phyloP scores from a whole-genome alignment of 2,888 invertebrate genomes.

The Epicampocera succincta region DNA sequence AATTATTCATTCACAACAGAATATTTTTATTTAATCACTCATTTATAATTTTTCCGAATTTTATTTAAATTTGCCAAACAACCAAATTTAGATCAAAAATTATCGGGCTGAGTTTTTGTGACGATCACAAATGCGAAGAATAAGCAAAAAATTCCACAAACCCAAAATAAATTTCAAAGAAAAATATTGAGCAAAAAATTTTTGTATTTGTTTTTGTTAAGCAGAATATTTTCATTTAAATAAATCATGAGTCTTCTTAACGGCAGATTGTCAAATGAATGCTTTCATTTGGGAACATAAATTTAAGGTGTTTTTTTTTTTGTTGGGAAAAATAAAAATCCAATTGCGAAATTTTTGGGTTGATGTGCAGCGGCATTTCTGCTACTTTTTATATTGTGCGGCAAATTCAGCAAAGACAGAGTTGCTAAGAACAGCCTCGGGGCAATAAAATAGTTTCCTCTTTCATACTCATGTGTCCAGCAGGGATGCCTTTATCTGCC shows the following conservation, averaged over 20 bases:
- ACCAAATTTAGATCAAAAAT: slow-evolving; percentile 30
- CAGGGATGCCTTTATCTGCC: too few species aligned
- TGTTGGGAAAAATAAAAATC: too few species aligned
- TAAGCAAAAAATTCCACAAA: slow-evolving; percentile 12
- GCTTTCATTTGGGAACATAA: neutral
- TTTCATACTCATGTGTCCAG: too few species aligned
- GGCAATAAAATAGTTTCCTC: too few species aligned
- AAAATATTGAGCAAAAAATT: slow-evolving; percentile 17
- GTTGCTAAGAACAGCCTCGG: too few species aligned
- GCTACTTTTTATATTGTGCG: too few species aligned
- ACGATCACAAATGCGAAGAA: neutral
- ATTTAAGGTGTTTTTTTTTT: neutral
- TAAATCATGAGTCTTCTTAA: slow-evolving; percentile 18
- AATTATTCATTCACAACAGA: slow-evolving; percentile 3
- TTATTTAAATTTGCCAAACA: neutral
- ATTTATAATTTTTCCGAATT: neutral
- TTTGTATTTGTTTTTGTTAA: neutral
- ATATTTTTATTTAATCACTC: slow-evolving; percentile 11
- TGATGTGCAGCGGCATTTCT: too few species aligned
- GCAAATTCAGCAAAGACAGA: too few species aligned
- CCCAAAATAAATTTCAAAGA: slow-evolving; percentile 22
- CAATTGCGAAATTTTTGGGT: too few species aligned
- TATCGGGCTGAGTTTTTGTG: neutral
- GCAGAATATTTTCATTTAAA: slow-evolving; percentile 19
- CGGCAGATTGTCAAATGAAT: neutral